Evolutionary conservation across 2,113 vertebrate genomes (phyloP).

Genomic region (Sylvietta virens): DNA sequence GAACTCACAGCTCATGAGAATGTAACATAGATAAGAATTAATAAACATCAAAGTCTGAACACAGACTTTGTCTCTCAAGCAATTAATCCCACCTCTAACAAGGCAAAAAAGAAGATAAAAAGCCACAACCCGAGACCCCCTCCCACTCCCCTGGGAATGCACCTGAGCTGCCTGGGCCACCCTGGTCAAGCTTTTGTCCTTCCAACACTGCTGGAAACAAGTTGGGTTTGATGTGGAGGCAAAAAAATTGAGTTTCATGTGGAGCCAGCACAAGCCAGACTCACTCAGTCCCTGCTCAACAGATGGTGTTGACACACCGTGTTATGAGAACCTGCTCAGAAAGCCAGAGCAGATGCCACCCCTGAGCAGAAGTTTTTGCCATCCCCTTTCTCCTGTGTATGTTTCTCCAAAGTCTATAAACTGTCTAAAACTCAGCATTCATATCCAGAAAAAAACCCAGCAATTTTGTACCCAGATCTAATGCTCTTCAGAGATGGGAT

Average conservation of each 20-base stretch:
- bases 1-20: too few relatives aligned
- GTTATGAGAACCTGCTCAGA: neutral
- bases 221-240: neutral
- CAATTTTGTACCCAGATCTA: neutral
- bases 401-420: neutral
- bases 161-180: neutral
- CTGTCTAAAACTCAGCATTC: neutral
- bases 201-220: neutral
- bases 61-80: too few relatives aligned
- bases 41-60: too few relatives aligned
- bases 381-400: neutral
- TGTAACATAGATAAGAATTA: too few relatives aligned
- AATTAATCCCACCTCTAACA: too few relatives aligned
- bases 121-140: too few relatives aligned
- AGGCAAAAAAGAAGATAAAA: too few relatives aligned
- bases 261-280: neutral
- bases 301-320: neutral
- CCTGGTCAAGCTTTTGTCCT: neutral
- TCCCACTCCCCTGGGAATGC: rapidly evolving
- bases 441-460: neutral
- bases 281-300: neutral
- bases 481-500: neutral
- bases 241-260: neutral
- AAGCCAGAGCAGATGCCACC: neutral
- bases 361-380: neutral